A percentile compares a stretch with the other conserved stretches of the same genome.
phyloP scores from a whole-genome alignment of 2,888 invertebrate genomes.

The Perdita meconis region DNA sequence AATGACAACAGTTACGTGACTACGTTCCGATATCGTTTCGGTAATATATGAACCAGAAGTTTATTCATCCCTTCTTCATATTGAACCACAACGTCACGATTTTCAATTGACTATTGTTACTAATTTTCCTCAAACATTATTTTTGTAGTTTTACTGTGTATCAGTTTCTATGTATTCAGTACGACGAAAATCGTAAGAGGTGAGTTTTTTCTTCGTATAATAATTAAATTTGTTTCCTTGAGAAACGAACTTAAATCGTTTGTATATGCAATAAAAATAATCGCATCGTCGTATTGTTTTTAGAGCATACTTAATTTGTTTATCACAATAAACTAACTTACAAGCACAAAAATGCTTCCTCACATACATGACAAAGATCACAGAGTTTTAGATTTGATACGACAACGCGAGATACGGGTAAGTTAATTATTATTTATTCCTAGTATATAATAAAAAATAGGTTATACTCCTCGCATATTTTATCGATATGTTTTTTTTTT shows the following conservation, averaged over 20 bases:
- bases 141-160: not conserved
- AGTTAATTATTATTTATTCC: slow-evolving; percentile 9
- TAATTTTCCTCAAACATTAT: slow-evolving; percentile 7
- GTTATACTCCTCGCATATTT: no score
- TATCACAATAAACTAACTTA: slow-evolving; percentile 32
- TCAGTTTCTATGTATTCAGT: not conserved
- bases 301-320: slow-evolving; percentile 46
- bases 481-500: slow-evolving; percentile 10
- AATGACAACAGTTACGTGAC: slow-evolving; percentile 6
- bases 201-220: slow-evolving; percentile 21
- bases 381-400: slow-evolving; percentile 73
- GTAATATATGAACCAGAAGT: slow-evolving; percentile 12
- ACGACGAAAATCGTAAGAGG: not conserved
- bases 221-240: not conserved
- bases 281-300: slow-evolving; percentile 22
- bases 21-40: slow-evolving; percentile 20
- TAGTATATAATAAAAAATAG: no score
- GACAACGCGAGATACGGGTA: slow-evolving; percentile 77
- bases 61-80: slow-evolving; percentile 3
- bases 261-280: slow-evolving; percentile 1
- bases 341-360: slow-evolving; percentile 71
- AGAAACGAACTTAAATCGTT: not conserved
- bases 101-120: slow-evolving; percentile 4
- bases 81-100: not conserved
- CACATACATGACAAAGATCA: slow-evolving; percentile 68